Base-by-base conservation (phyloP, 2,797 vertebrate genomes). In the Pseudomugil gertrudae region DNA sequence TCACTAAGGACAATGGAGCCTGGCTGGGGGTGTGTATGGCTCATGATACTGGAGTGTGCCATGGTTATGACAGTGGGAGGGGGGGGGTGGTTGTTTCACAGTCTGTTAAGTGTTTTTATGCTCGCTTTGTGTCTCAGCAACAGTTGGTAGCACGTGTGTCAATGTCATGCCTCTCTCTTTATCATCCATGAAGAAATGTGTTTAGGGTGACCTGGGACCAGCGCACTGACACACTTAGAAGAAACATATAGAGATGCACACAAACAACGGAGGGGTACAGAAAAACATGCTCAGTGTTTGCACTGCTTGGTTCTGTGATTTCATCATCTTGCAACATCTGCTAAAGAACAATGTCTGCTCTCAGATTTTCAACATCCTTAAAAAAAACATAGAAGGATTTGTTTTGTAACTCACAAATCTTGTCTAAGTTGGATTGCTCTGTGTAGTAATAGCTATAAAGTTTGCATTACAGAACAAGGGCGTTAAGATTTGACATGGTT, bases 141-240 rank as follows among this genome's bases (percentile, higher is more conserved):
- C 96, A 96, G 96, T 96, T 96, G 95, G 95, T 93, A 94, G 94
- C 94, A 94, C 94, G 94, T 93, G 96, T 93, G 93, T 76, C 83
- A 90, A 93, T 93, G 95, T 93, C 90, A 90, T 27, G 90, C 90
- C 82, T 89, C 84, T 83, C 78, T 27, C 71, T 87, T 90, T 87
- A 87, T 88, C 87, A 82, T 89, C 77, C 84, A 70, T 85, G 76
- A 84, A 84, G 80, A 84, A 23, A 57, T 53, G 72, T 77, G 76
- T 80, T 88, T 66, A 58, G 66, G 70, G 62, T 71, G 84, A 83
- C 81, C 76, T 13, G 69, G 63, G 67, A 63, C 74, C 57, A 63
- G 74, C 74, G 61, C 76, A 57, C 74, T 63, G 67, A 63, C 74
- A 82, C 80, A 74, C 77, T 70, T 79, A 55, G 17, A 11, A 43